These are phyloP conservation scores for Meda fulgida DNA, from an alignment of 2,797 vertebrate genomes.

Conservation along the genomic window DNA sequence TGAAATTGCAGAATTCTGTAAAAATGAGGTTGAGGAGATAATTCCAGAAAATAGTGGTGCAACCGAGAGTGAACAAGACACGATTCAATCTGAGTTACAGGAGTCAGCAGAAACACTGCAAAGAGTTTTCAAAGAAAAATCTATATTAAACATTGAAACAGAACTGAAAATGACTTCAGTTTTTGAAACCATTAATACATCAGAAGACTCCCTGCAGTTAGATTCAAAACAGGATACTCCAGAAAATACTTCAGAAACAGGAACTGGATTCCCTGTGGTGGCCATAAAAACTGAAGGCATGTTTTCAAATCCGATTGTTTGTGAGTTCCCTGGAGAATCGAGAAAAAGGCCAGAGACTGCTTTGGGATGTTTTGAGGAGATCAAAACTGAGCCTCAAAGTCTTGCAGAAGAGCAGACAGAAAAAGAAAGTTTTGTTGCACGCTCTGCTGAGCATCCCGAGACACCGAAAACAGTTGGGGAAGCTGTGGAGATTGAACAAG, in stretches of 20 bases:
- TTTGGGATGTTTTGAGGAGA: background rate
- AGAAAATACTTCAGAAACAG: conserved; percentile 13
- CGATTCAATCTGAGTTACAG: background rate
- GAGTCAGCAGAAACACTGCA: conserved; percentile 4
- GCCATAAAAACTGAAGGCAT: background rate
- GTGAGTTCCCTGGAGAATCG: background rate
- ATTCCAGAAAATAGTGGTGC: conserved; percentile 59
- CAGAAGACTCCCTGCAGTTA: background rate
- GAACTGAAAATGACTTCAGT: background rate
- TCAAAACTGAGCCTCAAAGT: background rate
- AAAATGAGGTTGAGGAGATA: conserved; percentile 58
- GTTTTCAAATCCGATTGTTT: background rate
- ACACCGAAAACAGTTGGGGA: background rate
- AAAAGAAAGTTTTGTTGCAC: background rate
- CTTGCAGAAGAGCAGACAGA: background rate
- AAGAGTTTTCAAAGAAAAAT: conserved; percentile 6
- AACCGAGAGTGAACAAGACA: conserved; percentile 28
- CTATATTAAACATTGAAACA: conserved; percentile 1
- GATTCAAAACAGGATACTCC: conserved; percentile 29
- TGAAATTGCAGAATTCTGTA: background rate
- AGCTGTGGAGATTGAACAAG: conserved; percentile 27
- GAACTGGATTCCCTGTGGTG: conserved; percentile 1
- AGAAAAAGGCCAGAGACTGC: background rate
- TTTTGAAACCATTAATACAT: conserved; percentile 28
- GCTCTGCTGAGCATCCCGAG: background rate